Evolutionary conservation across 2,113 vertebrate species (phyloP), one percentile per base, ranked within the genome.

Genomic region (Dicrurus megarhynchus): DNA sequence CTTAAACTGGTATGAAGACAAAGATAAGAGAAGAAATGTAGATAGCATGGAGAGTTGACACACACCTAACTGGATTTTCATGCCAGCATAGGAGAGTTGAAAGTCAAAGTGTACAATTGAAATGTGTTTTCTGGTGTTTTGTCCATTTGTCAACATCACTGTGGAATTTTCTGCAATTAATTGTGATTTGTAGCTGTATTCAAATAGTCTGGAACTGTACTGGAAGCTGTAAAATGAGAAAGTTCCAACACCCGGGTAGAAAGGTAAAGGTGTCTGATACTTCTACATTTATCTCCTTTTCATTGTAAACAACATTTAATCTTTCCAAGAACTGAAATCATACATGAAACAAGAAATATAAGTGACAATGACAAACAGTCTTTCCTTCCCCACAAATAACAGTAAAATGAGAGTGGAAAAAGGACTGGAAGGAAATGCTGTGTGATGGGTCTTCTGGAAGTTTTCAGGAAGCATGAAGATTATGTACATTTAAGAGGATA

Each of bases 261-360:
- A 74, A 82, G 9, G 9, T 59, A 85, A 42, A 59, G 24, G 6
- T 78, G 42, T 9, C 33, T 50, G 44, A 78, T 42, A 73, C 10
- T 52, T 93, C 59, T 81, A 49, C 23, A 52, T 42, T 46, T 65
- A 60, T 81, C n/a, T 80, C 33, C 42, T 82, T 84, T 68, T 44
- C 24, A 67, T 19, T 10, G 22, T 41, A 82, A 88, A 82, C 3
- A 35, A 17, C 1, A 1, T 68, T 93, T 84, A 83, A 42, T 81
- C 85, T 89, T 86, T 94, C 73, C 33, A 80, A 75, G 76, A 87
- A 87, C 33, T 53, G 37, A 95, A 80, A 91, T 85, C n/a, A 67
- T 41, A 88, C 13, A 41, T 0, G 4, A 85, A 88, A 71, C 5
- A 84, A 74, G 39, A 78, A 93, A 83, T 23, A 3, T 35, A 35